phyloP scores from a whole-genome alignment of 2,113 vertebrate genomes.

The Pomatostomus ruficeps region DNA sequence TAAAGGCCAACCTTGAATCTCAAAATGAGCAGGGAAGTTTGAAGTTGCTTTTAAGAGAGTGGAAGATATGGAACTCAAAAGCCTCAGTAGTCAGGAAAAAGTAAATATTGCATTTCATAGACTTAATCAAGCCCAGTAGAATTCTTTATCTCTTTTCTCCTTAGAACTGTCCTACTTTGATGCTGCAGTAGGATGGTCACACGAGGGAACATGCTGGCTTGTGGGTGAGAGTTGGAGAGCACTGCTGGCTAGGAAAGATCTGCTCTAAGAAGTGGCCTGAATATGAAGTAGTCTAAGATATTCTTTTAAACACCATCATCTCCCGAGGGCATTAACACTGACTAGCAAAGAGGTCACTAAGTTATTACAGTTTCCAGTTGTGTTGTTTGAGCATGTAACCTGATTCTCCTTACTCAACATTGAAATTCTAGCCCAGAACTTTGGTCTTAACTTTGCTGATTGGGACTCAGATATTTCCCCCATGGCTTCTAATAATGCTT shows the following conservation, averaged over 20 bases:
- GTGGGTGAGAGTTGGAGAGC: background rate
- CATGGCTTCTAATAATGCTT: background rate
- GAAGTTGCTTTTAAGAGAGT: background rate
- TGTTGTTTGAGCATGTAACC: background rate
- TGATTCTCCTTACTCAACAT: background rate
- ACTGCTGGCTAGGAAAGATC: background rate
- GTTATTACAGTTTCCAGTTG: background rate
- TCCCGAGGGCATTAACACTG: background rate
- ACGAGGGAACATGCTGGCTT: background rate
- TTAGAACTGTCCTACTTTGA: background rate
- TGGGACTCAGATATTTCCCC: background rate
- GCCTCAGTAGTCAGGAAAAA: background rate
- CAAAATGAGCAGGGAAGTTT: background rate
- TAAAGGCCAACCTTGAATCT: background rate
- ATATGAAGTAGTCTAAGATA: background rate
- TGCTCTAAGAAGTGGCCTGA: background rate
- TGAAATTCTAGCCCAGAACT: background rate
- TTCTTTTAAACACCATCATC: background rate
- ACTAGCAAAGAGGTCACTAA: background rate
- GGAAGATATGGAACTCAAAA: background rate
- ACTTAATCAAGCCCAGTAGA: background rate
- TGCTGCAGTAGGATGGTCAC: background rate
- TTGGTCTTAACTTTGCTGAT: background rate
- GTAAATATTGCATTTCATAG: slow-evolving; percentile 12
- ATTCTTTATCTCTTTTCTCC: background rate